Base-by-base conservation (phyloP, 2,888 invertebrate genomes). In the Epiperipatus broadwayi region DNA sequence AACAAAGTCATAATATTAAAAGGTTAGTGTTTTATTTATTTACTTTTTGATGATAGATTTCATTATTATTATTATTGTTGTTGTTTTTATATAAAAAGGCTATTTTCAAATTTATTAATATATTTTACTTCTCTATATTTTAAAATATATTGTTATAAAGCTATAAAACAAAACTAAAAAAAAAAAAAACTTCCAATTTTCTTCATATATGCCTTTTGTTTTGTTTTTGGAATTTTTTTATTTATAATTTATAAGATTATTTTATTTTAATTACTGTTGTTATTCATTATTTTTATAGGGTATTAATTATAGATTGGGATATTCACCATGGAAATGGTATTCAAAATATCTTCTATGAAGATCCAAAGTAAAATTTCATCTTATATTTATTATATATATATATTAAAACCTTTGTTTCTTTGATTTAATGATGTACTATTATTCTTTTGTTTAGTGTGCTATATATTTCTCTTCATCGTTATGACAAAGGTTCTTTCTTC, bases 281-380 rank as follows among this genome's bases (percentile, higher is more conserved):
- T 40, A 21, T 2, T n/a, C 27, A 14, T 12, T 12, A 21, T 15
- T 25, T 39, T 47, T 46, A 25, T 46, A 64, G 73, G 52, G 72
- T 93, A 49, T 60, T 93, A 29, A 72, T 93, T 37, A 57, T 93
- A 1, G 93, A 93, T 63, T 93, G 91, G 81, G 93, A 93, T 58
- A 76, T 93, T 2, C 91, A 93, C 53, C 91, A 93, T 55, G 91
- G 91, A 0, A 85, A 93, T 56, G 91, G 87, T 0, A 84, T 81
- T 7, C 79, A 89, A 53, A 73, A 77, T 54, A 71, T 79, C 43
- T 81, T 85, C 37, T 75, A 79, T 41, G 64, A 72, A 3, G 69
- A 76, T 57, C 71, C 78, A 0, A 69, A 75, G 80, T 80, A 60
- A 53, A 48, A 35, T 42, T 39, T 21, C n/a, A n/a, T 2, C 8